Conservation (phyloP, 2,888 invertebrate species). For the Pachycephus smyrnensis region DNA sequence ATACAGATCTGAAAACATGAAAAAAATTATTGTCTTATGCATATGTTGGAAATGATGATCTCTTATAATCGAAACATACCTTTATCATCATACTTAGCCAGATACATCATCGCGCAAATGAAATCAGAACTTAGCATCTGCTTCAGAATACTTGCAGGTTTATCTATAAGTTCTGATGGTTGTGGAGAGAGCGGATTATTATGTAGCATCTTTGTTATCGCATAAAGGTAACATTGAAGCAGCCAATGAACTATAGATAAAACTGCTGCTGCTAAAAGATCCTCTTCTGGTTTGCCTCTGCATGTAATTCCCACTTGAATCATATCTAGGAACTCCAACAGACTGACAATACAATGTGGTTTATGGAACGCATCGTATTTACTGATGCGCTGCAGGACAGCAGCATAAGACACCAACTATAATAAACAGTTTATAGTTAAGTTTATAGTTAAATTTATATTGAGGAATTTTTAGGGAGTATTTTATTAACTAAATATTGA, state of each 20-base stretch:
- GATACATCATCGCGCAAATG: constrained; percentile 83
- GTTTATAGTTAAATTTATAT: neutral
- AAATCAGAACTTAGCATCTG: constrained; percentile 80
- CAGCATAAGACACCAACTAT: constrained; percentile 88
- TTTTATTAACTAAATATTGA: neutral
- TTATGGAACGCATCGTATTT: constrained; percentile 90
- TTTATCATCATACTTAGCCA: constrained; percentile 84
- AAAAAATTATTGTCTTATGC: neutral
- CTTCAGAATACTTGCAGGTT: constrained; percentile 76
- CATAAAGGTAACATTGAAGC: constrained; percentile 77
- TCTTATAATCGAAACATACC: constrained; percentile 68
- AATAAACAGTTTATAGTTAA: constrained; percentile 17
- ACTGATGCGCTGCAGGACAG: constrained; percentile 87
- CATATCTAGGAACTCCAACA: constrained; percentile 87
- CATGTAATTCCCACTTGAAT: constrained; percentile 74
- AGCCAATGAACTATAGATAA: constrained; percentile 86
- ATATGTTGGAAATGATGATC: neutral
- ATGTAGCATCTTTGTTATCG: constrained; percentile 63
- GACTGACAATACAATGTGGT: constrained; percentile 87
- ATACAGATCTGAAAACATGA: constrained; percentile 69
- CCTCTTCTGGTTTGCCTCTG: constrained; percentile 89
- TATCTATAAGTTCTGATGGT: constrained; percentile 76
- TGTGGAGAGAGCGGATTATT: constrained; percentile 63
- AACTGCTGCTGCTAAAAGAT: constrained; percentile 85
- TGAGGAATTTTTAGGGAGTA: neutral